Base-by-base conservation (phyloP, 2,113 vertebrate genomes). In the Sapayoa aenigma region DNA sequence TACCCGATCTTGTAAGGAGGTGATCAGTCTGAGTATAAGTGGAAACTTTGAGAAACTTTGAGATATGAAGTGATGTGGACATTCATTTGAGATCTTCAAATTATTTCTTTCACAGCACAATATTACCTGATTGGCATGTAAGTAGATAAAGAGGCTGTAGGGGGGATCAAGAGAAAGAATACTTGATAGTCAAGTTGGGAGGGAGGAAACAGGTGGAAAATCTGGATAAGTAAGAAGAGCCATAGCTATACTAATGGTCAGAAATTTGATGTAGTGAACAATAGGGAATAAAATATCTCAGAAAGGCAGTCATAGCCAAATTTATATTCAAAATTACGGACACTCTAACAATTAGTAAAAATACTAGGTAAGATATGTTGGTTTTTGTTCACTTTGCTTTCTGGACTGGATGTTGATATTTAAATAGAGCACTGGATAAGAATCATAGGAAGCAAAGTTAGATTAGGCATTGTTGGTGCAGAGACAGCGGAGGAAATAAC, bases 361-460 rank as follows among this genome's bases (percentile, higher is more conserved):
- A 74, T 19, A 50, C 22, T 69, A n/a, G 14, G 8, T 41, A 37
- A 24, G 4, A n/a, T 25, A 31, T 6, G 7, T 68, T 72, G 4
- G 0, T 1, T 52, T 62, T 74, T 14, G 2, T 88, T 69, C 76
- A 47, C 12, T 80, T 95, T 11, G 16, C 30, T 46, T 86, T 95
- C 93, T 83, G 39, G 35, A 52, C 75, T 84, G 47, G 37, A 46
- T 92, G 55, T 79, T 94, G 60, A 77, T 9, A 67, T 80, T 76
- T 75, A 91, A 81, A 58, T 59, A 35, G 39, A 93, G 15, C 35
- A 31, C 11, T 76, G 85, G 52, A 74, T 62, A 92, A 93, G 88
- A 94, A 88, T 92, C 22, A n/a, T 95, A 96, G 93, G 94, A 96
- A 96, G 15, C 39, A 16, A 94, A 96, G 23, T 88, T 47, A 81